Percentiles rank a stretch among this genome's conserved stretches.
Evolutionary conservation across 1,140 invertebrate genomes (phyloP).

Genomic region (Drosophila truncata): DNA sequence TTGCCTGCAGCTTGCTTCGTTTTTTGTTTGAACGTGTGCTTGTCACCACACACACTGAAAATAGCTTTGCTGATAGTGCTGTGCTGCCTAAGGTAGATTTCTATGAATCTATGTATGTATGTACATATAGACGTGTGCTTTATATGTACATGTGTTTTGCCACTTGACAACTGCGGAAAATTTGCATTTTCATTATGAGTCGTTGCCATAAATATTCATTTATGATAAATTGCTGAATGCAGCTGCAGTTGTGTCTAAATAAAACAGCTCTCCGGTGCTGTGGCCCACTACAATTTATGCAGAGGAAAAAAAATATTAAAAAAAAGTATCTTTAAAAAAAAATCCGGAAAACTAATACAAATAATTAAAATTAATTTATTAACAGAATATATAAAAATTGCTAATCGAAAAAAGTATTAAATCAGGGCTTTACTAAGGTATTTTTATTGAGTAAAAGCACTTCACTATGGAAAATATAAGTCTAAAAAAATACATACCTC

Average conservation of each 20-base stretch:
- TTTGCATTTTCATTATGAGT: conserved; percentile 69
- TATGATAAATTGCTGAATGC: conserved; percentile 38
- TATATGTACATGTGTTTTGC: conserved; percentile 21
- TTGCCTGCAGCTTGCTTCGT: conserved; percentile 35
- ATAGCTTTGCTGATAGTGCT: conserved; percentile 19
- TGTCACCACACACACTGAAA: conserved; percentile 19
- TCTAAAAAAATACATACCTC: too few relatives aligned
- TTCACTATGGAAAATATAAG: too few relatives aligned
- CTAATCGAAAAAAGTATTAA: too few relatives aligned
- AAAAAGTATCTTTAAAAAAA: too few relatives aligned
- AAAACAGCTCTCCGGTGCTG: conserved; percentile 2
- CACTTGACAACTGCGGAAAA: conserved; percentile 58
- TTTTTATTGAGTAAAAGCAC: too few relatives aligned
- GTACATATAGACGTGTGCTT: conserved; percentile 16
- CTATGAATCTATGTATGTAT: not conserved
- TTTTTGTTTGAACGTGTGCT: conserved; percentile 50
- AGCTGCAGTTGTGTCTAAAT: conserved; percentile 25
- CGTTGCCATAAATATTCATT: conserved; percentile 36
- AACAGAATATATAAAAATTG: too few relatives aligned
- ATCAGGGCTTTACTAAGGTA: too few relatives aligned
- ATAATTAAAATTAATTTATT: not conserved
- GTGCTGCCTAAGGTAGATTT: conserved; percentile 11
- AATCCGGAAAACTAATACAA: not conserved
- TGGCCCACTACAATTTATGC: not conserved
- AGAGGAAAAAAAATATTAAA: not conserved